phyloP scores from a whole-genome alignment of 2,797 vertebrate genomes.

The Monodelphis domestica region DNA sequence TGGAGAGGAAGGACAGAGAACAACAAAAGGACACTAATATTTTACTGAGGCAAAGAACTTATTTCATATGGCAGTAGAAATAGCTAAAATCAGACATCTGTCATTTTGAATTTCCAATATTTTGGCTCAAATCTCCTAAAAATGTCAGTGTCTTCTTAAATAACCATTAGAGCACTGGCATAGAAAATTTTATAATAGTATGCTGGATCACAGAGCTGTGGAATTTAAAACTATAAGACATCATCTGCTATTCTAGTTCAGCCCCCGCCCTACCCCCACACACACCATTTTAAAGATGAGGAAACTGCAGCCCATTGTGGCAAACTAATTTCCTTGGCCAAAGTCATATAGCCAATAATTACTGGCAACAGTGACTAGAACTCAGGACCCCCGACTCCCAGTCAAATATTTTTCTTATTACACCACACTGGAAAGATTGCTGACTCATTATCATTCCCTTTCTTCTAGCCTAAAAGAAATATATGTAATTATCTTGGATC shows the following conservation, averaged over 20 bases:
- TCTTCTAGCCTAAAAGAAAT: background rate
- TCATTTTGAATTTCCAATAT: constrained; percentile 57
- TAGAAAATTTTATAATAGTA: background rate
- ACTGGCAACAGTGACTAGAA: background rate
- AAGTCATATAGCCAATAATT: background rate
- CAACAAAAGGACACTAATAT: background rate
- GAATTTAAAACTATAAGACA: background rate
- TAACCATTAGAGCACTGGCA: constrained; percentile 40
- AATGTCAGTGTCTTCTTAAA: constrained; percentile 11
- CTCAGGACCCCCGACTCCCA: background rate
- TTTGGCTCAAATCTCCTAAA: constrained; percentile 47
- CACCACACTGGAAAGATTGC: background rate
- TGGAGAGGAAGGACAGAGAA: background rate
- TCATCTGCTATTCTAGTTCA: background rate
- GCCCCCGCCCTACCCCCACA: no score
- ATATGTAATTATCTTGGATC: background rate
- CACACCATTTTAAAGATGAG: background rate
- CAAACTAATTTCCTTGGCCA: background rate
- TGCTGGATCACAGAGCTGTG: background rate
- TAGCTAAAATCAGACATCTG: constrained; percentile 28
- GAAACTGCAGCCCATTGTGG: background rate
- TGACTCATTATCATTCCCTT: background rate
- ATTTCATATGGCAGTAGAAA: constrained; percentile 28
- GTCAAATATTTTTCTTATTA: background rate
- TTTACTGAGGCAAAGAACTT: background rate